phyloP scores from a whole-genome alignment of 2,888 invertebrate species.

The Campoletis raptor region DNA sequence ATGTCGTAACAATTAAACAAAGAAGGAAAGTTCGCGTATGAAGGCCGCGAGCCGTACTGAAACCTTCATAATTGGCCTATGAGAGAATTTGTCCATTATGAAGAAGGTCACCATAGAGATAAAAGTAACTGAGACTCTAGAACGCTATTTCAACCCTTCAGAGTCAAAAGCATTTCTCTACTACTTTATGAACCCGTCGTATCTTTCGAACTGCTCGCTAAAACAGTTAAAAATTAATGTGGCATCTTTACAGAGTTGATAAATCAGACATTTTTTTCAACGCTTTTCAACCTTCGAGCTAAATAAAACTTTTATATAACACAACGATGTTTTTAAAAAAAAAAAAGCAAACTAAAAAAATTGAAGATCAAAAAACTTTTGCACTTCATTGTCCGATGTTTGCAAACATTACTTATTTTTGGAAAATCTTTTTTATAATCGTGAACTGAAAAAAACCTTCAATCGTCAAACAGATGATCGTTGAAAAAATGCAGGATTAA shows the following conservation, averaged over 20 bases:
- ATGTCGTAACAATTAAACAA: neutral
- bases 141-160: conserved; percentile 8
- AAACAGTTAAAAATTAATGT: neutral
- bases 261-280: neutral
- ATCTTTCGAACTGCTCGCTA: neutral
- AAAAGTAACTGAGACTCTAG: conserved; percentile 17
- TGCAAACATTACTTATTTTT: too few relatives aligned
- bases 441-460: too few relatives aligned
- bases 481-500: too few relatives aligned
- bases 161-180: neutral
- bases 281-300: neutral
- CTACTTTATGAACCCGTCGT: neutral
- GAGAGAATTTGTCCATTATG: neutral
- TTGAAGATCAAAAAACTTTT: too few relatives aligned
- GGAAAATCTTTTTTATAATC: too few relatives aligned
- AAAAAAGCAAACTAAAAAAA: too few relatives aligned
- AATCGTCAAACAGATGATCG: too few relatives aligned
- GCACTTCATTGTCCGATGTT: too few relatives aligned
- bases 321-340: too few relatives aligned
- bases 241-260: neutral
- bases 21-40: neutral
- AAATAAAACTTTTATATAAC: neutral
- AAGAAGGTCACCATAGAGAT: conserved; percentile 13
- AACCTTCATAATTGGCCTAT: conserved; percentile 19
- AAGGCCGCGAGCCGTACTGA: neutral